Base-by-base conservation (phyloP, 2,888 invertebrate species). In the Cotesia congregata region DNA sequence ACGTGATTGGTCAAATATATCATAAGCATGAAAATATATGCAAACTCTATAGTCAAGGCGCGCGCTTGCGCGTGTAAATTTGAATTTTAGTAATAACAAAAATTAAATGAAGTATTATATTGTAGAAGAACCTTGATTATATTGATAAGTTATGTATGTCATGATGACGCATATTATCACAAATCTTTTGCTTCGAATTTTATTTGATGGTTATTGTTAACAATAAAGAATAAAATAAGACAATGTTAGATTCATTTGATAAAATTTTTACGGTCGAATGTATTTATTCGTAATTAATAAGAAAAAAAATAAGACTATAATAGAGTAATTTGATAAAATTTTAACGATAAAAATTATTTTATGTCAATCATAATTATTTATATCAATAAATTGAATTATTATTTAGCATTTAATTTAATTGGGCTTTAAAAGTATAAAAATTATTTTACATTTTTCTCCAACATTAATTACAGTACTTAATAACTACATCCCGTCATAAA, bases 101-200 rank as follows among this genome's bases (percentile, higher is more conserved):
- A 60, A 72, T 72, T 15, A 39, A 62, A 72, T 61, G 2, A 15
- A 9, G 41, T 2, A 12, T 50, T 12, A 12, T 50, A 12, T 12
- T 50, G 12, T 12, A 68, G 9, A 39, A 15, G n/a, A 62, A 20
- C 9, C 12, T 72, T 30, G 62, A 15, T 60, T 60, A 4, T 59
- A 30, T 12, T 68, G 41, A 68, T 39, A 72, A 6, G 59, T 70
- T 40, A 50, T 67, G 9, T 67, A 20, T 38, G 20, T 7, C 15
- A 67, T 38, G 20, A 62, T 62, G 62, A 62, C 6, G 4, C 50
- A 50, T 41, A 50, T 72, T 62, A 60, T 62, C 71, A 62, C 30
- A 40, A 30, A 30, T 50, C 38, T 67, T 7, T 7, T 20, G 15
- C n/a, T 64, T 64, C 20, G 1, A 15, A 64, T 64, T 12, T 12